Percentiles rank a stretch among this genome's conserved stretches.
Evolutionary conservation across 2,113 vertebrate genomes (phyloP).

Genomic region (Heptranchias perlo): DNA sequence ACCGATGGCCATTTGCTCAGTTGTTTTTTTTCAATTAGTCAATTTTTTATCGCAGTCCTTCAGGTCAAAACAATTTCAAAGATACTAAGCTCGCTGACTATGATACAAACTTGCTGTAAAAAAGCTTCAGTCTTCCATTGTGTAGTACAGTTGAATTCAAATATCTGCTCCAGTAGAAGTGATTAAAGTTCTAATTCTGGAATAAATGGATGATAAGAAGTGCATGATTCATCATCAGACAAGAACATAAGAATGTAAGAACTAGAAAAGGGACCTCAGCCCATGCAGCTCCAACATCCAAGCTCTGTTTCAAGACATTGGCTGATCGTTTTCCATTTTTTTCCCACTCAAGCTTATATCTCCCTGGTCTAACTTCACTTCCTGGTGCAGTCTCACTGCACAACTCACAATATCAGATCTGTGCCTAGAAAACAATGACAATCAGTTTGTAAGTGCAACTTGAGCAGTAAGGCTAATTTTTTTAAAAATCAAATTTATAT

Average conservation of each 20-base stretch:
- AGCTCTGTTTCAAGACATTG: neutral
- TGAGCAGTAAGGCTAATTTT: neutral
- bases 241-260: slow-evolving; percentile 21
- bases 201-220: too few species aligned
- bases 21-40: slow-evolving; percentile 27
- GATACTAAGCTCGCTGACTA: neutral
- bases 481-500: neutral
- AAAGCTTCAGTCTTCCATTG: neutral
- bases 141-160: neutral
- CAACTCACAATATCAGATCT: neutral
- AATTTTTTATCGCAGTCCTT: neutral
- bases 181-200: slow-evolving; percentile 4
- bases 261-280: neutral
- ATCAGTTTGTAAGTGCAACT: neutral
- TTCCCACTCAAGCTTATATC: neutral
- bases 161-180: neutral
- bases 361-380: neutral
- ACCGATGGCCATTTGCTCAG: slow-evolving; percentile 49
- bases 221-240: neutral
- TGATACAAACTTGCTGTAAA: neutral
- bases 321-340: neutral
- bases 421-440: neutral
- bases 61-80: neutral
- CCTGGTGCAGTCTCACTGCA: neutral
- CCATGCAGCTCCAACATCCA: neutral